These are phyloP conservation scores for Halocynthia aurantium DNA, from an alignment of 23 tunicate species.

Conservation along the genomic window DNA sequence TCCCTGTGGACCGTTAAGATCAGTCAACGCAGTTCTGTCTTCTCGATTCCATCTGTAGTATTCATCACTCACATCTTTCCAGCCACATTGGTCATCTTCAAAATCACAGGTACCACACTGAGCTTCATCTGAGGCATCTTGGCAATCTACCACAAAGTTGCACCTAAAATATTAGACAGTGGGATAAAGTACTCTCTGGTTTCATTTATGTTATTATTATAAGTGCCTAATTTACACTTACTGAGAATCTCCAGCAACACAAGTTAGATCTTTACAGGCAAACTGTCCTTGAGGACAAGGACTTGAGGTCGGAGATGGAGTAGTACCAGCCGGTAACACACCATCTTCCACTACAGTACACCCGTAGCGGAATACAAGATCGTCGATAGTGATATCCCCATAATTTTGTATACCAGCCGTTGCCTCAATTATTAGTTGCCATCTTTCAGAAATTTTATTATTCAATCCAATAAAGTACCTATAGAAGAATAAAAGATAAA, in stretches of 20 bases:
- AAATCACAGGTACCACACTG: conserved; percentile 77
- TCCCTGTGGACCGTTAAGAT: conserved; percentile 61
- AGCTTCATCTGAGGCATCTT: conserved; percentile 69
- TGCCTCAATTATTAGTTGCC: conserved; percentile 74
- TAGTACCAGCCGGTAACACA: conserved; percentile 68
- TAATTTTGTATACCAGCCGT: conserved; percentile 59
- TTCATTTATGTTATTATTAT: no score
- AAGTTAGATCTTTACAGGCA: conserved; percentile 60
- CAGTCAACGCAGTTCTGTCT: conserved; percentile 44
- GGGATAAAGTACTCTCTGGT: no score
- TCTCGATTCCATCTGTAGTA: conserved; percentile 78
- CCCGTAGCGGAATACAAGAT: conserved; percentile 73
- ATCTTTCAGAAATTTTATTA: conserved; percentile 32
- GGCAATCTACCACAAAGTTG: conserved; percentile 62
- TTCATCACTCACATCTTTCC: conserved; percentile 75
- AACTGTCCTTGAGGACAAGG: conserved; percentile 70
- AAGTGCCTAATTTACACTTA: conserved; percentile 4
- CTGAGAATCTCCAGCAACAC: conserved; percentile 34
- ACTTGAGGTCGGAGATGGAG: conserved; percentile 80
- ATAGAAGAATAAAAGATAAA: neutral
- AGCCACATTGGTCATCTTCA: conserved; percentile 61
- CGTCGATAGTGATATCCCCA: conserved; percentile 85
- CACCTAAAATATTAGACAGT: conserved; percentile 34
- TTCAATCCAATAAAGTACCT: conserved; percentile 55
- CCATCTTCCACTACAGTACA: conserved; percentile 44